Percentiles rank a stretch among this genome's conserved stretches.
Evolutionary conservation across 2,113 vertebrate species (phyloP).

Genomic region (Periophthalmus modestus): DNA sequence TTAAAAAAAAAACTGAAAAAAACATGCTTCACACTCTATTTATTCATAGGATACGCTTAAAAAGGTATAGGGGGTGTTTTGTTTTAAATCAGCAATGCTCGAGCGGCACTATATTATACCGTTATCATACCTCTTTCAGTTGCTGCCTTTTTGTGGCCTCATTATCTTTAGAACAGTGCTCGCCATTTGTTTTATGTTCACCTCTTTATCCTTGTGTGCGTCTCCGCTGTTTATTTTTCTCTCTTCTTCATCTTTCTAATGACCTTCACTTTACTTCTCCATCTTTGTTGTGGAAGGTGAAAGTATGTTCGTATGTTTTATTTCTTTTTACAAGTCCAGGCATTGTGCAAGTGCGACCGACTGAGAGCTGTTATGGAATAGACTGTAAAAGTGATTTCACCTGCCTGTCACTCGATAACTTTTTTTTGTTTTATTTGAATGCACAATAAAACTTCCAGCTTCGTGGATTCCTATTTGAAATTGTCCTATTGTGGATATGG

Average conservation of each 20-base stretch:
- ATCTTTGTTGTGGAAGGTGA: slow-evolving; percentile 23
- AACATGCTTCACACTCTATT: slow-evolving; percentile 3
- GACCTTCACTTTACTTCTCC: slow-evolving; percentile 22
- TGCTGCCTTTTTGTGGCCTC: slow-evolving; percentile 48
- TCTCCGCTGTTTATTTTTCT: slow-evolving; percentile 21
- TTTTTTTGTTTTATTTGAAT: background rate
- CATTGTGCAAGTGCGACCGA: slow-evolving; percentile 15
- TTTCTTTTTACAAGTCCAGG: background rate
- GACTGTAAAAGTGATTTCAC: slow-evolving; percentile 35
- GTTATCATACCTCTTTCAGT: slow-evolving; percentile 32
- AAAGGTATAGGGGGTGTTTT: slow-evolving; percentile 20
- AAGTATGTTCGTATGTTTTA: background rate
- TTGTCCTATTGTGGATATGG: background rate
- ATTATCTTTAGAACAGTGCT: slow-evolving; percentile 51
- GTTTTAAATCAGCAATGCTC: slow-evolving; percentile 32
- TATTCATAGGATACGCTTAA: slow-evolving; percentile 8
- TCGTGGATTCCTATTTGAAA: background rate
- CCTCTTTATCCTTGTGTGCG: slow-evolving; percentile 26
- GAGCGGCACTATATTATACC: slow-evolving; percentile 31
- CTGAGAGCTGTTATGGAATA: slow-evolving; percentile 3
- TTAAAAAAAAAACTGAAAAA: background rate
- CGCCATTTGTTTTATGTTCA: slow-evolving; percentile 53
- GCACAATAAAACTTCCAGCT: background rate
- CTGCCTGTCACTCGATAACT: slow-evolving; percentile 42
- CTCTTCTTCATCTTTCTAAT: slow-evolving; percentile 33